These are phyloP conservation scores for Chroicocephalus ridibundus DNA, from an alignment of 2,113 vertebrate species.

Conservation along the genomic window DNA sequence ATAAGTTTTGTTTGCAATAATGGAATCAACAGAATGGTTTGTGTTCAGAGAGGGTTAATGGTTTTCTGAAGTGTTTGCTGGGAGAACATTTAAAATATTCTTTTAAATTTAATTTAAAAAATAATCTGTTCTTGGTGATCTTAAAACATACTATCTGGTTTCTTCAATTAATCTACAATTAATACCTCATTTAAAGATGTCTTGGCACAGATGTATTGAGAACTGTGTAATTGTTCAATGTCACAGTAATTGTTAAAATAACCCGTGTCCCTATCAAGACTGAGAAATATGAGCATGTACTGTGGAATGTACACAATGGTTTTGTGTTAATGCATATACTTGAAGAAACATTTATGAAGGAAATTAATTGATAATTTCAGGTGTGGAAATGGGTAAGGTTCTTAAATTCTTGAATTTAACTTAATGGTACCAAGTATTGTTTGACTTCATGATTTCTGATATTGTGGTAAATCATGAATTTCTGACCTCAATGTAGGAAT, in stretches of 20 bases:
- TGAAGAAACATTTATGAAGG: background rate
- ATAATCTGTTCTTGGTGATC: background rate
- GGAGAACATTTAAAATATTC: background rate
- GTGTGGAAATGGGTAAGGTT: background rate
- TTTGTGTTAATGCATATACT: background rate
- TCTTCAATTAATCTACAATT: background rate
- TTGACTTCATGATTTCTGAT: background rate
- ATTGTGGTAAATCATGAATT: background rate
- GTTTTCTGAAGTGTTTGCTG: background rate
- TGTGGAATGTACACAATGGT: background rate
- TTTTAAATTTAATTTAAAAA: background rate
- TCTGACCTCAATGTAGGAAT: background rate
- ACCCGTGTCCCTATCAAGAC: background rate
- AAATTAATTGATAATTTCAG: background rate
- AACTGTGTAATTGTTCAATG: background rate
- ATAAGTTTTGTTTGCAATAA: background rate
- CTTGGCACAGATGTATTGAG: background rate
- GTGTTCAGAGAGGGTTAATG: background rate
- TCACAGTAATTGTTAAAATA: background rate
- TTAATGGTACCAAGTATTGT: background rate
- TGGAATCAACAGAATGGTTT: background rate
- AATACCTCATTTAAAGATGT: background rate
- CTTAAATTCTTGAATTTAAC: background rate
- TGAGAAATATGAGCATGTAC: background rate
- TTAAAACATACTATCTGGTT: background rate